These are phyloP conservation scores for Meleagris gallopavo DNA, from an alignment of 2,113 vertebrate species.

Conservation along the genomic window DNA sequence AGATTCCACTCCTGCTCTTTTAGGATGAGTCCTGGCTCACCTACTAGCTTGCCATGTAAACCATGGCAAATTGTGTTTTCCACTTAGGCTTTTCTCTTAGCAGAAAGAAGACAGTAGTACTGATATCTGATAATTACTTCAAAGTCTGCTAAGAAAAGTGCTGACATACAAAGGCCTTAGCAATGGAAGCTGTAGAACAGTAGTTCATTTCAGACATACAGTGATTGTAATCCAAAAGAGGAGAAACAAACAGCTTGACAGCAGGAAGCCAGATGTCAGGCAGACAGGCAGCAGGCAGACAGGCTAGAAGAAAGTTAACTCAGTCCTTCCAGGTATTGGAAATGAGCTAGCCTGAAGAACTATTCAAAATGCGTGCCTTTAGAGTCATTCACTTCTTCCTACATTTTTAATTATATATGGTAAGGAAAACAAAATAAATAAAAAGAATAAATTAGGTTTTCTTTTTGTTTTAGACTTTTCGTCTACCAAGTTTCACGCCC, in stretches of 20 bases:
- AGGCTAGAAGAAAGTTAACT: neutral
- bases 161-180: neutral
- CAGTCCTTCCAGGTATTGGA: neutral
- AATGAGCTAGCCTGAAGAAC: neutral
- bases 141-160: neutral
- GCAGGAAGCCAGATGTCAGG: neutral
- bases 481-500: neutral
- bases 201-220: neutral
- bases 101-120: neutral
- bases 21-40: accelerated
- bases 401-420: neutral
- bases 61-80: too few species aligned
- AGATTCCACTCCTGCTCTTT: neutral
- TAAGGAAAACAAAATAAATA: neutral
- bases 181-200: neutral
- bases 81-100: neutral
- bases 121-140: neutral
- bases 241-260: neutral
- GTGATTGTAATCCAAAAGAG: neutral
- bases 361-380: neutral
- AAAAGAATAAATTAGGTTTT: neutral
- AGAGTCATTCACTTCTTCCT: neutral
- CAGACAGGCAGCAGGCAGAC: neutral
- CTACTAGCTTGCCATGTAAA: neutral
- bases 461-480: neutral